Base-by-base conservation (phyloP, 92 coral and sea anemone genomes). In the Parazoanthus swiftii region DNA sequence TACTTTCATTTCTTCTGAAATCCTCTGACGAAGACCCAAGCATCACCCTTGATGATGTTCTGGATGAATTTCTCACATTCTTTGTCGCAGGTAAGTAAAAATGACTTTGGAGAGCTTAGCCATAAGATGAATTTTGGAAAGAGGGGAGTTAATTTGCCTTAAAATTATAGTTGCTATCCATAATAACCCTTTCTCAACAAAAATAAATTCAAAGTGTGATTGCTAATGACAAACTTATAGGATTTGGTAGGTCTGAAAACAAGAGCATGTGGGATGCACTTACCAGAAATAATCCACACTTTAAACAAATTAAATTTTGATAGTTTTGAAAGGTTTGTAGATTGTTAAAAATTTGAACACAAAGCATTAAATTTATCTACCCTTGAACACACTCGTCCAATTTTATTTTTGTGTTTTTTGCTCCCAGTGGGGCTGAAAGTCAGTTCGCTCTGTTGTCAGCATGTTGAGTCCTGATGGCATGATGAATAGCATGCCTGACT, bases 61-160 rank as follows among this genome's bases (percentile, higher is more conserved):
- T 95, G 67, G 98, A 95, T 92, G 95, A 95, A 65, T 92, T 95
- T 89, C 89, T 95, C 38, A 89, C 94, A 2, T 90, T 94, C 74
- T 94, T 95, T 70, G 35, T 92, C 82, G 85, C 94, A 35, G 98
- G 98, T 95, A 72, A 46, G 85, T 26, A 72, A 67, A 23, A 63
- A 63, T 5, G 16, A 2, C 25, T 20, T 58, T 7, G 66, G 23
- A 58, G 3, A 58, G 51, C 51, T 58, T 58, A 3, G 66, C 9
- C 4, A 13, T 2, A 20, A 15, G 23, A 58, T 6, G 21, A 58
- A 58, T 58, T 58, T 58, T 3, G 10, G 58, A 51, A 51, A 15
- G 18, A 20, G 23, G 16, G 3, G 4, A 14, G 5, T 58, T 20
- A 58, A 58, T 6, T 58, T 58, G 8, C 51, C 11, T 39, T 39